phyloP scores from a whole-genome alignment of 2,797 vertebrate genomes.

The Girardinus metallicus region DNA sequence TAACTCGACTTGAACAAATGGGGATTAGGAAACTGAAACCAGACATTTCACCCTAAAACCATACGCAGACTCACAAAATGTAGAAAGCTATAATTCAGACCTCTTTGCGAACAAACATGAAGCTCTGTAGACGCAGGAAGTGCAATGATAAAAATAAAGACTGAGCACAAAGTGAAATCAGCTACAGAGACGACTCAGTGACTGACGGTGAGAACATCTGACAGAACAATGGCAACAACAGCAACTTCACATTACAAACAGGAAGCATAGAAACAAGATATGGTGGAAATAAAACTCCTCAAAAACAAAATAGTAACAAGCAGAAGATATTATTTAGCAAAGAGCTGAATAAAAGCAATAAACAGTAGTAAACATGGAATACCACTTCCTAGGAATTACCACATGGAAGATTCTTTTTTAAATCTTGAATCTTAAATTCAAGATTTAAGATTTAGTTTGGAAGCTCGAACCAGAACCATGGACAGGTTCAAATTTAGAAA shows the following conservation, averaged over 20 bases:
- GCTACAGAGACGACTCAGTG: background rate
- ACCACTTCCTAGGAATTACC: no score
- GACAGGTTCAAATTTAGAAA: background rate
- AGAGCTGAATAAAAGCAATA: background rate
- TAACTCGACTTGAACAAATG: background rate
- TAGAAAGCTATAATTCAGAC: background rate
- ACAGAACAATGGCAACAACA: background rate
- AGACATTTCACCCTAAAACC: background rate
- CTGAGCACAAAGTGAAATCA: constrained; percentile 8
- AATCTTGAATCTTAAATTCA: no score
- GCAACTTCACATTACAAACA: background rate
- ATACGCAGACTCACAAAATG: background rate
- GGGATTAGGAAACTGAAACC: background rate
- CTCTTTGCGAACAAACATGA: background rate
- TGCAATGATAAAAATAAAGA: constrained; percentile 1
- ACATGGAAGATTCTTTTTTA: no score
- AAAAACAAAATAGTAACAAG: background rate
- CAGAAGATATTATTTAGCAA: background rate
- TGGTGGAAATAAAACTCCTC: background rate
- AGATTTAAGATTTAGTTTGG: background rate
- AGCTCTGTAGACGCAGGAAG: background rate
- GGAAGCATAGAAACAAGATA: background rate
- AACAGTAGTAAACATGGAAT: background rate
- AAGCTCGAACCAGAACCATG: background rate
- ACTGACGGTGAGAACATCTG: background rate